A percentile compares a stretch with the other conserved stretches of the same genome.
These are phyloP conservation scores for Trachymyrmex cornetzi DNA, from an alignment of 1,140 invertebrate species.

Conservation along the genomic window DNA sequence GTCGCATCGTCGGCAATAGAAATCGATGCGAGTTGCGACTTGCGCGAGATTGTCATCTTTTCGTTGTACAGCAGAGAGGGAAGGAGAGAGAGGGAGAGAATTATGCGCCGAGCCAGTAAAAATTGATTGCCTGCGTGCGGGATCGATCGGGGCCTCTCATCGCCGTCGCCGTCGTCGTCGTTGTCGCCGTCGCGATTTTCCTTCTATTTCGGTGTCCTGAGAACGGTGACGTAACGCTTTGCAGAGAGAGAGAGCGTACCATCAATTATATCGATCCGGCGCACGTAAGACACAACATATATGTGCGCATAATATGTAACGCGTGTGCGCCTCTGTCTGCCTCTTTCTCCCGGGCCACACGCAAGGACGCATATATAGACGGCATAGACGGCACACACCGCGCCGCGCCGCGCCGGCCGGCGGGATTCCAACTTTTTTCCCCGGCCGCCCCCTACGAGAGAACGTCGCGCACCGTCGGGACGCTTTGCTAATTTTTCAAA, in stretches of 20 bases:
- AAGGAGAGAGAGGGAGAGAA: not conserved
- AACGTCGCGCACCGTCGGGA: slow-evolving; percentile 36
- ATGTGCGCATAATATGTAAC: slow-evolving; percentile 10
- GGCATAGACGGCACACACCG: too few relatives aligned
- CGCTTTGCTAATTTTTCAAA: slow-evolving; percentile 72
- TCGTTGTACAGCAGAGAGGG: not conserved
- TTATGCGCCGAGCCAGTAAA: not conserved
- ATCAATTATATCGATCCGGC: slow-evolving; percentile 72
- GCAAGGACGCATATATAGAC: slow-evolving; percentile 26
- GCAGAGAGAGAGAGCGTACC: slow-evolving; percentile 21
- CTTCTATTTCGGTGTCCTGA: slow-evolving; percentile 21
- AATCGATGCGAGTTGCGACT: slow-evolving; percentile 38
- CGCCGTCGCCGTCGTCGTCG: not conserved
- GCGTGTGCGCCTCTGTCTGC: too few relatives aligned
- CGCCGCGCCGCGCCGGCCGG: not conserved
- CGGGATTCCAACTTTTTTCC: slow-evolving; percentile 58
- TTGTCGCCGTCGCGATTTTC: slow-evolving; percentile 17
- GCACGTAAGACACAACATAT: slow-evolving; percentile 35
- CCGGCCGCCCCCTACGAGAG: slow-evolving; percentile 29
- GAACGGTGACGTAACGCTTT: slow-evolving; percentile 34
- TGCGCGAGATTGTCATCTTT: slow-evolving; percentile 43
- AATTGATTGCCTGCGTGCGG: slow-evolving; percentile 23
- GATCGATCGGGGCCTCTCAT: slow-evolving; percentile 26
- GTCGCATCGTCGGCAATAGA: not conserved
- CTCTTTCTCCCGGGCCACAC: slow-evolving; percentile 12